A percentile compares a stretch with the other conserved stretches of the same genome.
phyloP scores from a whole-genome alignment of 1,140 invertebrate species.

The Drosophila parvula region DNA sequence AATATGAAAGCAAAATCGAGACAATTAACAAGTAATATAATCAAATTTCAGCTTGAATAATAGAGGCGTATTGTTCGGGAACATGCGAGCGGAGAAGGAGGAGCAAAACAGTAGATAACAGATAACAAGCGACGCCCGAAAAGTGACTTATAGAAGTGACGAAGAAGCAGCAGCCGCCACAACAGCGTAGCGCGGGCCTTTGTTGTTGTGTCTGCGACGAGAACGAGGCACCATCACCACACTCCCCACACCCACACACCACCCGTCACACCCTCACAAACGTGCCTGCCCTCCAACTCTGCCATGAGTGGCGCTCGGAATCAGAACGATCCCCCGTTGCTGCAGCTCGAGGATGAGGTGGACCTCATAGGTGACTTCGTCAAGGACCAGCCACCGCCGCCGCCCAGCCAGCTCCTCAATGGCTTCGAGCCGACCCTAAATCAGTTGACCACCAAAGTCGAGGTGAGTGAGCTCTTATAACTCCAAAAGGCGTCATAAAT shows the following conservation, averaged over 20 bases:
- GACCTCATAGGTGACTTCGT: constrained; percentile 75
- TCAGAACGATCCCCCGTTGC: constrained; percentile 53
- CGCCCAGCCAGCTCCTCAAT: constrained; percentile 46
- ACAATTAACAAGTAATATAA: constrained; percentile 36
- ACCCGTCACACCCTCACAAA: not conserved
- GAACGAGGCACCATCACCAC: constrained; percentile 8
- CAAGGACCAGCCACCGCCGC: constrained; percentile 49
- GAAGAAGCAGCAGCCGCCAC: constrained; percentile 36
- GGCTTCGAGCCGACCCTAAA: constrained; percentile 49
- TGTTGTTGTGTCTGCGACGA: constrained; percentile 55
- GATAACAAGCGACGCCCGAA: constrained; percentile 69
- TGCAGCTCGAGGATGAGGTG: constrained; percentile 76
- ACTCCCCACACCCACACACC: constrained; percentile 15
- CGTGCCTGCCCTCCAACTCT: constrained; percentile 17
- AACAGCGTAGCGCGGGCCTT: constrained; percentile 50
- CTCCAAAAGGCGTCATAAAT: not conserved
- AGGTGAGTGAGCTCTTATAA: constrained; percentile 47
- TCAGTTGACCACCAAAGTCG: constrained; percentile 74
- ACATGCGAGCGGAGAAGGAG: constrained; percentile 59
- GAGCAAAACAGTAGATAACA: constrained; percentile 53
- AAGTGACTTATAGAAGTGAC: constrained; percentile 46
- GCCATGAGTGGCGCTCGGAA: constrained; percentile 48
- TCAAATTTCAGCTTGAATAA: constrained; percentile 49
- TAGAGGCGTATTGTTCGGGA: constrained; percentile 46
- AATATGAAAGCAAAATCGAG: constrained; percentile 38